These are phyloP conservation scores for Corythornis madagascariensis DNA, from an alignment of 2,113 vertebrate species.

Conservation along the genomic window DNA sequence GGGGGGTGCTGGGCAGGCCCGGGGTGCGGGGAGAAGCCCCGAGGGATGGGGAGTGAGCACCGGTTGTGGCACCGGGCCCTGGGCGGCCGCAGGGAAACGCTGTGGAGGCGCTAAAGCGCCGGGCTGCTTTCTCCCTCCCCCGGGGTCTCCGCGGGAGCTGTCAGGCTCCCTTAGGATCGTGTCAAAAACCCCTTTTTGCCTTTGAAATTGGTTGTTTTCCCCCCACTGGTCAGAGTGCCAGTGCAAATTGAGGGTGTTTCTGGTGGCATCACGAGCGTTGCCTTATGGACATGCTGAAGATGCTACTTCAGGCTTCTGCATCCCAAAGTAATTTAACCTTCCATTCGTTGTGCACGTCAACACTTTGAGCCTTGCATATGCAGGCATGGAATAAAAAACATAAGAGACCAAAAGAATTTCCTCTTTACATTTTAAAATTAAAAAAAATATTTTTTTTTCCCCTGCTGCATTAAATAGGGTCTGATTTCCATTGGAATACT, in stretches of 20 bases:
- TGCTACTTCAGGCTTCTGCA: not conserved
- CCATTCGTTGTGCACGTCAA: fast-evolving
- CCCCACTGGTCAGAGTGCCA: fast-evolving
- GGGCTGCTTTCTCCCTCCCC: no score
- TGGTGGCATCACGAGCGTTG: not conserved
- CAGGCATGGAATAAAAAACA: not conserved
- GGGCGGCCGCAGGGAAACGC: no score
- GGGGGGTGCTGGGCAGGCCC: not conserved
- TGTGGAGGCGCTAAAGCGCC: no score
- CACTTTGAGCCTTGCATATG: fast-evolving
- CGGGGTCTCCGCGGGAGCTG: fast-evolving
- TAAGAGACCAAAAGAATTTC: not conserved
- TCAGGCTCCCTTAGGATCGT: fast-evolving
- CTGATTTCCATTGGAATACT: not conserved
- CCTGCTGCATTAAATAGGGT: not conserved
- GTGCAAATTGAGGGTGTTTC: not conserved
- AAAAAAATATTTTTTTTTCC: not conserved
- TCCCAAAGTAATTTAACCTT: fast-evolving
- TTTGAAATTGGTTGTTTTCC: fast-evolving
- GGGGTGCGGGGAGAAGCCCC: not conserved
- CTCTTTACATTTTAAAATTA: not conserved
- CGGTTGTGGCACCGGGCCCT: no score
- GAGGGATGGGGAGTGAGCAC: no score
- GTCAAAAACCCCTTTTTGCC: not conserved
- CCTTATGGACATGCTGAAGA: not conserved